Conservation (phyloP, 2,888 invertebrate species). For the Siphonodentalium dalli region DNA sequence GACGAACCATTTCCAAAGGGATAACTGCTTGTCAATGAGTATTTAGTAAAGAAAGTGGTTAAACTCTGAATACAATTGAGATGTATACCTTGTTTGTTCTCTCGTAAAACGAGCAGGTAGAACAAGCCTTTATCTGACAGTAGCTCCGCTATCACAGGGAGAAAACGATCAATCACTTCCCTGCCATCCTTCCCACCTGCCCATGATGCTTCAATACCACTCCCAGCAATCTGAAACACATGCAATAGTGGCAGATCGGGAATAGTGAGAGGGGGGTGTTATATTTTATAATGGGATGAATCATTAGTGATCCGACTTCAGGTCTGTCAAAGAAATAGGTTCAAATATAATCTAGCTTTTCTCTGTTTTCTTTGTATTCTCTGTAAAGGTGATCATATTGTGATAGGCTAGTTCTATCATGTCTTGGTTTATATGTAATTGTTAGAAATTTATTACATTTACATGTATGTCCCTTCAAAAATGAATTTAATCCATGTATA, state of each 20-base stretch:
- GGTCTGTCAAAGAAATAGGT: not conserved
- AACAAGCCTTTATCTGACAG: slow-evolving; percentile 80
- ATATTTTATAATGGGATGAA: not conserved
- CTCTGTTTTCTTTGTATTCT: too few species aligned
- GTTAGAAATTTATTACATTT: too few species aligned
- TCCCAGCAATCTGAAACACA: slow-evolving; percentile 51
- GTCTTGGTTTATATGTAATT: too few species aligned
- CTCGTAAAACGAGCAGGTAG: slow-evolving; percentile 86
- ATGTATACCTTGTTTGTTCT: slow-evolving; percentile 77
- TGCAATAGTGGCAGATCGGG: too few species aligned
- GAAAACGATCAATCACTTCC: slow-evolving; percentile 75
- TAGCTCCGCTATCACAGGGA: slow-evolving; percentile 75
- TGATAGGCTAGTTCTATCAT: too few species aligned
- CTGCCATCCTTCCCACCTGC: slow-evolving; percentile 69
- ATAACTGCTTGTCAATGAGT: too few species aligned
- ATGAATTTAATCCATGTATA: not conserved
- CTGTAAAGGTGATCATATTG: too few species aligned
- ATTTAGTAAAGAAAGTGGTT: too few species aligned
- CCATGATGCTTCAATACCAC: slow-evolving; percentile 66
- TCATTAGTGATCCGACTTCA: not conserved
- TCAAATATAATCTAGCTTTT: too few species aligned
- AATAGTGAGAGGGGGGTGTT: not conserved
- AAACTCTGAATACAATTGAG: too few species aligned
- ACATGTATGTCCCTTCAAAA: too few species aligned
- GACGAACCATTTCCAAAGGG: too few species aligned